Evolutionary conservation across 2,797 vertebrate genomes (phyloP).

Genomic region (Coccyzus lansbergi): DNA sequence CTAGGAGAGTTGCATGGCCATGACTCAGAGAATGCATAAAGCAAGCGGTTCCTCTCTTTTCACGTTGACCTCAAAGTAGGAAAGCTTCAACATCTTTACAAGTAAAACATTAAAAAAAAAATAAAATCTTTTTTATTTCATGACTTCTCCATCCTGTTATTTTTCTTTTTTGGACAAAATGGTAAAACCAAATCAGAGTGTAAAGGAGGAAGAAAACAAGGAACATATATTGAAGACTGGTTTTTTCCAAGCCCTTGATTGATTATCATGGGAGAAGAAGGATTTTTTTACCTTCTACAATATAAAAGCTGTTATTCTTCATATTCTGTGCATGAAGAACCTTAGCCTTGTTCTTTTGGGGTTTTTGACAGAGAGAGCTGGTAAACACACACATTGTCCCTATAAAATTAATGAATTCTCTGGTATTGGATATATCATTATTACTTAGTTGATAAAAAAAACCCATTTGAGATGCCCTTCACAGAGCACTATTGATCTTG

Average conservation of each 20-base stretch:
- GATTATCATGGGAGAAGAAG: neutral
- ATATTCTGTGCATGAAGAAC: neutral
- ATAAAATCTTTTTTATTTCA: rapidly evolving
- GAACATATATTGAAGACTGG: neutral
- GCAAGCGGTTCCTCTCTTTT: too few species aligned
- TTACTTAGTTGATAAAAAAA: neutral
- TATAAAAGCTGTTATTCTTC: neutral
- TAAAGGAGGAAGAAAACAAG: neutral
- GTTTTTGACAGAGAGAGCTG: neutral
- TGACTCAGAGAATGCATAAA: too few species aligned
- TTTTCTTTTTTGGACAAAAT: neutral
- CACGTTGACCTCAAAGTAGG: neutral
- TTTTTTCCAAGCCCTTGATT: neutral
- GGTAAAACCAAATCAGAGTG: neutral
- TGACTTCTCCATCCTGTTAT: neutral
- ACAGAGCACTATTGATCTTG: neutral
- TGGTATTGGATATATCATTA: neutral
- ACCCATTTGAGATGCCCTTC: neutral
- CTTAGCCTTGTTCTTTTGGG: neutral
- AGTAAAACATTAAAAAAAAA: neutral
- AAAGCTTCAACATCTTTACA: neutral
- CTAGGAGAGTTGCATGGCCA: too few species aligned
- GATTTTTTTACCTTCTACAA: neutral
- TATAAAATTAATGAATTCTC: neutral
- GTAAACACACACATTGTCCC: neutral